Base-by-base conservation (phyloP, 2,888 invertebrate species). In the Himalopsyche kuldschensis region DNA sequence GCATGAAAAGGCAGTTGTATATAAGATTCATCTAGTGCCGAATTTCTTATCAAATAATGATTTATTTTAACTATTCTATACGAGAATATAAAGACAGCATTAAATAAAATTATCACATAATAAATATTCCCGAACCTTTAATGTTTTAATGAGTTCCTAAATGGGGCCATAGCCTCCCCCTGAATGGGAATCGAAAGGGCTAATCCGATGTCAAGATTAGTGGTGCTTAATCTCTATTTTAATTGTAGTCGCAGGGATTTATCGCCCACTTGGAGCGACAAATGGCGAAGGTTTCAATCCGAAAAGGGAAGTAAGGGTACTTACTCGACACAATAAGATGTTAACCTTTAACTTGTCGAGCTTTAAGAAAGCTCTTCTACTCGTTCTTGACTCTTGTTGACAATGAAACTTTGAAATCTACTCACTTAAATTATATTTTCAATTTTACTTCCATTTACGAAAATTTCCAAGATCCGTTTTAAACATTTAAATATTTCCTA, bases 151-250 rank as follows among this genome's bases (percentile, higher is more conserved):
- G 55, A 55, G 55, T 55, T 55, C 55, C 20, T 55, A 55, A 55
- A 55, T 55, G 55, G 55, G 55, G 55, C 55, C 24, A 55, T 55
- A 55, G 55, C 55, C 80, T 17, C 17, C 80, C 35, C 69, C n/a
- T 17, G 80, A 76, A 55, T 55, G 76, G 77, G 78, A 82, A 84
- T 84, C 84, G 84, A 84, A 82, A 55, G 75, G 84, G 79, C 80
- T 81, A 84, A 84, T 84, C 82, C 80, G 69, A 82, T 77, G 83
- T 79, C 63, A 17, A 82, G 80, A 84, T 84, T 84, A 82, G 82
- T 79, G 82, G 84, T 77, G 79, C 82, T 84, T 82, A 84, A 84
- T 84, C 82, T 80, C 80, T 82, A 80, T 77, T 82, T 84, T 84
- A 84, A 84, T 82, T 81, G 82, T 20, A 41, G 41, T 31, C 47